These are phyloP conservation scores for Xenops minutus DNA, from an alignment of 2,797 vertebrate species.

Conservation along the genomic window DNA sequence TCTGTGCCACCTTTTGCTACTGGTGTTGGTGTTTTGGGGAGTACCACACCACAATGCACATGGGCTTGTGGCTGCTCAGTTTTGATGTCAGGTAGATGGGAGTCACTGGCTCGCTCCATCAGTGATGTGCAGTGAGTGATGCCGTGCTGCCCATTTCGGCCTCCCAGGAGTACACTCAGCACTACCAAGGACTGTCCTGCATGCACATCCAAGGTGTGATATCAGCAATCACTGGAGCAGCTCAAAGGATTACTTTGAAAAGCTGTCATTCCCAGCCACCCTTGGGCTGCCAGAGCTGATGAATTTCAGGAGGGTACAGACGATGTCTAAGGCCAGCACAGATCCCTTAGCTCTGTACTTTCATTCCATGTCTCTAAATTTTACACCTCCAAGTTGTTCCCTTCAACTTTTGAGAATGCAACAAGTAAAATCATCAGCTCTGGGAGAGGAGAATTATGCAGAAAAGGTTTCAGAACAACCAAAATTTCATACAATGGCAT, in stretches of 20 bases:
- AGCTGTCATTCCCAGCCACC: not conserved
- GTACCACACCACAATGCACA: not conserved
- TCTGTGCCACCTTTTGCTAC: not conserved
- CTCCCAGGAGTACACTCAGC: not conserved
- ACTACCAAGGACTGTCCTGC: not conserved
- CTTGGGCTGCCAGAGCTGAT: not conserved
- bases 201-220: fast-evolving
- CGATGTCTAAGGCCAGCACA: fast-evolving
- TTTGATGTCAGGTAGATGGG: not conserved
- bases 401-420: not conserved
- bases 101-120: not conserved
- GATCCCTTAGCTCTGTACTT: not conserved
- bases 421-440: not conserved
- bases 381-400: fast-evolving
- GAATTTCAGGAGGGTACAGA: not conserved
- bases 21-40: not conserved
- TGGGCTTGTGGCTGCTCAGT: not conserved
- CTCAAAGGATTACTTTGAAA: not conserved
- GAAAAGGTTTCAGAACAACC: not conserved
- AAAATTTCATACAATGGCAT: not conserved
- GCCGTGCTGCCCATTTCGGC: fast-evolving
- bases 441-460: not conserved
- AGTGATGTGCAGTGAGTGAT: fast-evolving
- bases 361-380: not conserved
- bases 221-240: not conserved